A percentile compares a stretch with the other conserved stretches of the same genome.
phyloP scores from a whole-genome alignment of 2,113 vertebrate genomes.

The Pseudolaguvia tuberculata region DNA sequence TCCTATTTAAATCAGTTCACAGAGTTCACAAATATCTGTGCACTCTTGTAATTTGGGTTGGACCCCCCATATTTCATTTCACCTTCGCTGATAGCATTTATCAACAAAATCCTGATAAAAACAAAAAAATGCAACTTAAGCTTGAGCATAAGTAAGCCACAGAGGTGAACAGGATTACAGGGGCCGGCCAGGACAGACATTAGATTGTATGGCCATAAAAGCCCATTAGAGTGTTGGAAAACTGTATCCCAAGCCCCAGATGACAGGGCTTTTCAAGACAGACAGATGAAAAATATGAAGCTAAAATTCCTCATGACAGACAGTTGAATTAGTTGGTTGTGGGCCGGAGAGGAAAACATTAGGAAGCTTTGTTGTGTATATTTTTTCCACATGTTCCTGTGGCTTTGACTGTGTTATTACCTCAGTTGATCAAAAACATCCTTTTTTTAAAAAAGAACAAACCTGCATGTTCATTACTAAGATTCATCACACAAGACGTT shows the following conservation, averaged over 20 bases:
- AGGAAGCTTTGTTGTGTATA: conserved; percentile 36
- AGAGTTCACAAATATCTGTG: conserved; percentile 46
- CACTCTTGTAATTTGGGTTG: conserved; percentile 74
- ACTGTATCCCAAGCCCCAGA: conserved; percentile 85
- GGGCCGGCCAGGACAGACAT: conserved; percentile 79
- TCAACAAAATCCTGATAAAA: conserved; percentile 96
- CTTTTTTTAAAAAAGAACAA: conserved; percentile 24
- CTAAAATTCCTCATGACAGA: conserved; percentile 99
- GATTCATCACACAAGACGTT: conserved; percentile 58
- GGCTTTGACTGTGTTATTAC: conserved; percentile 31
- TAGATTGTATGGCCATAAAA: conserved; percentile 87
- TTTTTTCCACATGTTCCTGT: conserved; percentile 41
- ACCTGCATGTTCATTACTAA: conserved; percentile 41
- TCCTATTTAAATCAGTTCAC: conserved; percentile 18
- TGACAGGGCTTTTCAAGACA: conserved; percentile 96
- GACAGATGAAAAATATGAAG: conserved; percentile 94
- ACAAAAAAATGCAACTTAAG: conserved; percentile 92
- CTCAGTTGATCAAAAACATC: conserved; percentile 43
- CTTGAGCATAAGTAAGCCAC: conserved; percentile 83
- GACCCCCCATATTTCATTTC: conserved; percentile 91
- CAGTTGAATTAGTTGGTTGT: conserved; percentile 74
- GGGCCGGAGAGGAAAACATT: conserved; percentile 38
- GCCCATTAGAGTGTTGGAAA: conserved; percentile 85
- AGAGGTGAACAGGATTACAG: conserved; percentile 89
- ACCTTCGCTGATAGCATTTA: conserved; percentile 95